These are phyloP conservation scores for Aspiorhynchus laticeps DNA, from an alignment of 2,113 vertebrate genomes.

Conservation along the genomic window DNA sequence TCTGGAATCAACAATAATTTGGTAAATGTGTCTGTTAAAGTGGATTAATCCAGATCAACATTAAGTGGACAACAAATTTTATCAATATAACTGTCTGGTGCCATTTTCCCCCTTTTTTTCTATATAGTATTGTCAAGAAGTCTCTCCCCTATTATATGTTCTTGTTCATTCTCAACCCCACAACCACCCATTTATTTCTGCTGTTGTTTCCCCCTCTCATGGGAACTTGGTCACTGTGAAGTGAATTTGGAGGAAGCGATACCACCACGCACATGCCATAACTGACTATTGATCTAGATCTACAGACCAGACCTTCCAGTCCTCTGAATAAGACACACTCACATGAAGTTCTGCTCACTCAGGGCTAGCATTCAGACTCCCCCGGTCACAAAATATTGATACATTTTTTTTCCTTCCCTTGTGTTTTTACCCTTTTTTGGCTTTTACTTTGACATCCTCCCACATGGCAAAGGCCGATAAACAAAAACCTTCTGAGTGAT, in stretches of 20 bases:
- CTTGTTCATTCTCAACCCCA: not conserved
- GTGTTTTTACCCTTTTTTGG: constrained; percentile 60
- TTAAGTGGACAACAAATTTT: not conserved
- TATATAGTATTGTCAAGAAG: not conserved
- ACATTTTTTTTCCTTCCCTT: constrained; percentile 56
- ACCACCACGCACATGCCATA: not conserved
- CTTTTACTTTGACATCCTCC: constrained; percentile 46
- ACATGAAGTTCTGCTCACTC: constrained; percentile 66
- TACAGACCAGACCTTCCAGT: constrained; percentile 57
- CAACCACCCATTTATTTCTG: not conserved
- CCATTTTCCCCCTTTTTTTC: not conserved
- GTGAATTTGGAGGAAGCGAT: not conserved
- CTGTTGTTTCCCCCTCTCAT: not conserved
- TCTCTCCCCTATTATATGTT: not conserved
- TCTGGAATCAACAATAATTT: not conserved
- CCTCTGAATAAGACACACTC: constrained; percentile 65
- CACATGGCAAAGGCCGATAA: constrained; percentile 65
- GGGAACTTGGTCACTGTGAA: not conserved
- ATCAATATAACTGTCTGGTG: not conserved
- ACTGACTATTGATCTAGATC: constrained; percentile 65
- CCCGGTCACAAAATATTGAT: constrained; percentile 70
- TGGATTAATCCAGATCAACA: not conserved
- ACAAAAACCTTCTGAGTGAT: constrained; percentile 57
- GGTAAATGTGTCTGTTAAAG: not conserved
- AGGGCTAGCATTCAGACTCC: constrained; percentile 68